A percentile compares a stretch with the other conserved stretches of the same genome.
These are phyloP conservation scores for Sciurus niger DNA, from an alignment of 2,113 vertebrate genomes.

Conservation along the genomic window DNA sequence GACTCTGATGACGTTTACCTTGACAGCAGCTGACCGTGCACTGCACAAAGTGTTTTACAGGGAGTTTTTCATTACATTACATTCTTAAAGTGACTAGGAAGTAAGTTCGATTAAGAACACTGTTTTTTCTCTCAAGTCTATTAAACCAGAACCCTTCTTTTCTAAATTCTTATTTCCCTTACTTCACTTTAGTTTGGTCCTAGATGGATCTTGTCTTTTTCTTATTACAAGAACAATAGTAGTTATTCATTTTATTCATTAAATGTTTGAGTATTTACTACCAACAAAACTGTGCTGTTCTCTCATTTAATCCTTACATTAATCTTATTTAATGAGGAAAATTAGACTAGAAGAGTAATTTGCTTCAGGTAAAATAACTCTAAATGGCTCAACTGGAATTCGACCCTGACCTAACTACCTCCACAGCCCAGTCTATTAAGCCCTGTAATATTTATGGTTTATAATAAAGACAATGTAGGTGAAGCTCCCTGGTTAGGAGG, in stretches of 20 bases:
- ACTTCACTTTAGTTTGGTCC: background rate
- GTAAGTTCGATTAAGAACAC: background rate
- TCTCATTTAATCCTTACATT: background rate
- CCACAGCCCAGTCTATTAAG: background rate
- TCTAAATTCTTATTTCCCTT: background rate
- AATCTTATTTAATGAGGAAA: constrained; percentile 20
- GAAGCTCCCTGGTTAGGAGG: constrained; percentile 6
- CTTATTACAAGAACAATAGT: background rate
- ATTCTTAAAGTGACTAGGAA: background rate
- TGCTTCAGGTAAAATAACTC: constrained; percentile 20
- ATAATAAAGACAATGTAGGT: background rate
- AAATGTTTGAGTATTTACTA: background rate
- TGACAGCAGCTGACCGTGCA: background rate
- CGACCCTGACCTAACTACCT: background rate
- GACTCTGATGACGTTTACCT: background rate
- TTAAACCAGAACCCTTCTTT: background rate
- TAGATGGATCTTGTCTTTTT: background rate
- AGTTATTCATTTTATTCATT: constrained; percentile 5
- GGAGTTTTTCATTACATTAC: background rate
- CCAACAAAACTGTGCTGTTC: background rate
- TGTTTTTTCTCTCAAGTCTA: background rate
- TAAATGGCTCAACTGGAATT: constrained; percentile 10
- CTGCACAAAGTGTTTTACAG: background rate
- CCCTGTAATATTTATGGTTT: background rate
- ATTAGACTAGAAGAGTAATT: constrained; percentile 21